Percentiles rank a stretch among this genome's conserved stretches.
These are phyloP conservation scores for Elgaria multicarinata DNA, from an alignment of 2,113 vertebrate genomes.

Conservation along the genomic window DNA sequence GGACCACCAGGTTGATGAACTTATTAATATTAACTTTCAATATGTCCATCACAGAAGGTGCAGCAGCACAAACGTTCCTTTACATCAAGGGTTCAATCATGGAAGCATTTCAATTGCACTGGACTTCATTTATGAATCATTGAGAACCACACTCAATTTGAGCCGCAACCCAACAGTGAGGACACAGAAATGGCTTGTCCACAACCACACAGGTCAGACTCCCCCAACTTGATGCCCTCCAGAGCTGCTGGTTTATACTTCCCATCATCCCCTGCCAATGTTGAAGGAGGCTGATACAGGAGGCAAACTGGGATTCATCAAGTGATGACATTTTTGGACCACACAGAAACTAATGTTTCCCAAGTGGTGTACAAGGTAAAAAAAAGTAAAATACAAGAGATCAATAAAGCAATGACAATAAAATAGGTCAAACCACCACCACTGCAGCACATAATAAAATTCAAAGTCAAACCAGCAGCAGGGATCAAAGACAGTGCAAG, in stretches of 20 bases:
- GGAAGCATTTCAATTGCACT: not conserved
- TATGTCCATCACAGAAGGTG: constrained; percentile 11
- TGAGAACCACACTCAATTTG: not conserved
- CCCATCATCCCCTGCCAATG: not conserved
- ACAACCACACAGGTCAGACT: not conserved
- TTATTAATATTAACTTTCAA: not conserved
- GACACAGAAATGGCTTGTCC: not conserved
- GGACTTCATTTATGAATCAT: not conserved
- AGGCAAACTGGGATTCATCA: not conserved
- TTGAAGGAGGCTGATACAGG: not conserved
- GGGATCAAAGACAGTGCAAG: no score
- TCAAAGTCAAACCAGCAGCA: no score
- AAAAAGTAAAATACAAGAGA: no score
- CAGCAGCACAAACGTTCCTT: accelerated
- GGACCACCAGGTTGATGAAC: not conserved
- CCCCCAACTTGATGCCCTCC: not conserved
- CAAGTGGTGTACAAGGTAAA: no score
- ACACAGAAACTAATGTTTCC: no score
- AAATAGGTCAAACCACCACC: no score
- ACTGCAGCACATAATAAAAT: no score
- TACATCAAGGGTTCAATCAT: not conserved
- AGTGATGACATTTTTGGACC: no score
- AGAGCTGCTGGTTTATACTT: not conserved
- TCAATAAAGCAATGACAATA: no score
- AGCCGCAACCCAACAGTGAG: not conserved